A percentile compares a stretch with the other conserved stretches of the same genome.
phyloP scores from a whole-genome alignment of 2,797 vertebrate species.

The Gymnothorax reevesii region DNA sequence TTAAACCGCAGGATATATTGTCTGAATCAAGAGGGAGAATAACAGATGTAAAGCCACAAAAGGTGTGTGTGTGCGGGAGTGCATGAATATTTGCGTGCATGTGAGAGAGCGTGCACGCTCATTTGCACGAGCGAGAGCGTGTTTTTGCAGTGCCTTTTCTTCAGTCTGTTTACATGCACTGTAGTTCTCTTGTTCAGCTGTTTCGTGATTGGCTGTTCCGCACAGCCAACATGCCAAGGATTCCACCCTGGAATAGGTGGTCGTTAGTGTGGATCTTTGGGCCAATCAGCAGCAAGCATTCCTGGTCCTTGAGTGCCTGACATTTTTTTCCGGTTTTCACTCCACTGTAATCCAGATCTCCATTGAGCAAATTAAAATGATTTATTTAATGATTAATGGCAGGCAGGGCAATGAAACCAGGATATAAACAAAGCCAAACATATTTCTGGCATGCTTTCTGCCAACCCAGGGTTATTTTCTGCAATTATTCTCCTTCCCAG shows the following conservation, averaged over 20 bases:
- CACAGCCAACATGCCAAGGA: background rate
- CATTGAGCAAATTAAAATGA: background rate
- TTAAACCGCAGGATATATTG: background rate
- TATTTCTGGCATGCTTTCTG: background rate
- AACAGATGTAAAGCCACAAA: background rate
- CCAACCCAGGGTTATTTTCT: background rate
- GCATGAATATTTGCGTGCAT: too few relatives aligned
- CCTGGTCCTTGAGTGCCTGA: background rate
- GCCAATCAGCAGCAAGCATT: background rate
- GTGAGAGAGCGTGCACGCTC: too few relatives aligned
- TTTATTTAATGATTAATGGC: background rate
- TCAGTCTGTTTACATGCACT: background rate
- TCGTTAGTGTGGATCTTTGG: background rate
- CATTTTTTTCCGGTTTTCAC: background rate
- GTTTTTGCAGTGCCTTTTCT: background rate
- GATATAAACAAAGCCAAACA: background rate
- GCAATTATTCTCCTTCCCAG: background rate
- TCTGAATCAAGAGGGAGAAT: slow-evolving; percentile 4
- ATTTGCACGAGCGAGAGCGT: background rate
- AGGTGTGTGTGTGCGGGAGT: background rate
- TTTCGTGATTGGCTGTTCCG: background rate
- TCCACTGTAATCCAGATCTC: background rate
- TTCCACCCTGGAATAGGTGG: background rate
- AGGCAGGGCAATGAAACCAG: background rate
- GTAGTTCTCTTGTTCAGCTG: background rate